These are phyloP conservation scores for Lophotriccus pileatus DNA, from an alignment of 2,797 vertebrate species.

Conservation along the genomic window DNA sequence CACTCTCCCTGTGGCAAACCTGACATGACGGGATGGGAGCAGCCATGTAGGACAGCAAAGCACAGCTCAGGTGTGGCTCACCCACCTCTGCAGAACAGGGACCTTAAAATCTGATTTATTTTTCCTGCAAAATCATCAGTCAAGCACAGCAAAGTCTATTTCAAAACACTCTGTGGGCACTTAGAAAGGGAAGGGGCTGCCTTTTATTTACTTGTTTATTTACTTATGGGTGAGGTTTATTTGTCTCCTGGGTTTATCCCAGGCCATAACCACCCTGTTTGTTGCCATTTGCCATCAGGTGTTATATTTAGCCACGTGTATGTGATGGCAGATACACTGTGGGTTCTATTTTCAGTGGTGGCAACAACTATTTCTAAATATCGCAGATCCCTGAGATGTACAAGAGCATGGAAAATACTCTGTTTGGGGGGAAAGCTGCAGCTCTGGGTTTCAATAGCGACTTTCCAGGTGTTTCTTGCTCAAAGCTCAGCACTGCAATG, in stretches of 20 bases:
- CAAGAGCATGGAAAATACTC: background rate
- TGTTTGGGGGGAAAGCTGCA: background rate
- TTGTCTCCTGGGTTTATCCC: background rate
- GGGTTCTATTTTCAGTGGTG: background rate
- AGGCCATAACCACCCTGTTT: background rate
- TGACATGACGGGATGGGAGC: fast-evolving
- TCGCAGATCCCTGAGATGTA: background rate
- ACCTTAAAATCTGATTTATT: background rate
- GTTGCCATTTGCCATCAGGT: background rate
- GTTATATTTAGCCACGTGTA: background rate
- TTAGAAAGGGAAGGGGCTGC: background rate
- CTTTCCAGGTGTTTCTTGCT: background rate
- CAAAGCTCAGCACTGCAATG: background rate
- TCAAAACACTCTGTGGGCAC: background rate
- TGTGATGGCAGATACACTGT: background rate
- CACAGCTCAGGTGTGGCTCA: fast-evolving
- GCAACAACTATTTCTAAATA: background rate
- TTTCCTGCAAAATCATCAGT: background rate
- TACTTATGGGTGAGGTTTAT: background rate
- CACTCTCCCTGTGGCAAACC: background rate
- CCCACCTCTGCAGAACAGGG: fast-evolving
- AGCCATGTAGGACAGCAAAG: fast-evolving
- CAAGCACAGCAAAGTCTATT: background rate
- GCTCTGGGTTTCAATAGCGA: background rate
- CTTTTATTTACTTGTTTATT: background rate